Base-by-base conservation (phyloP, 2,888 invertebrate species). In the Caradrina kadenii region DNA sequence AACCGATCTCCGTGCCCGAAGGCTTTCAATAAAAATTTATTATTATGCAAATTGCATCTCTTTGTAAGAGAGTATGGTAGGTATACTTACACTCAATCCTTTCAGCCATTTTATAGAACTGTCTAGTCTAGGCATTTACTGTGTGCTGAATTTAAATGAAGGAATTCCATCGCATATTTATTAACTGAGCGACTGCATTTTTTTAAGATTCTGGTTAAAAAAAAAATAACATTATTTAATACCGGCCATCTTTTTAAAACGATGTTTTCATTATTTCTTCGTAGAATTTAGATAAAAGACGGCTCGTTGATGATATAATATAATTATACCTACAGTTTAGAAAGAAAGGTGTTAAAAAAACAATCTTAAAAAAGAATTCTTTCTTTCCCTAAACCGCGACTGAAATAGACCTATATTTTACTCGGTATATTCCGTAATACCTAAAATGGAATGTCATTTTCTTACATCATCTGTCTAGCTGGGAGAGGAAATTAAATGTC, bases 31-130 rank as follows among this genome's bases (percentile, higher is more conserved):
- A 91, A 92, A 93, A 92, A 91, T 89, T 88, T 93, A 94, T 94
- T 94, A 91, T 93, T 90, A 94, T 94, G 94, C 92, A 94, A 94
- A 94, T 94, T 93, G 93, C 91, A 92, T 92, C 89, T 90, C 90
- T 91, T 90, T 92, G 91, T 88, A 82, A 86, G 73, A 79, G 84
- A 86, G 86, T 90, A 84, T 87, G 89, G 87, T 88, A 86, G 89
- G 87, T 88, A 86, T 85, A 82, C 89, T 88, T 87, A 87, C 83
- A 80, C 84, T 87, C 80, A 86, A 90, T 88, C 89, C 89, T 90
- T 92, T 92, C 88, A 91, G 79, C 70, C 66, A 79, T 82, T 78
- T 85, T 60, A 73, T 52, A 71, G 79, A 81, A 73, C 63, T 82
- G 77, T 74, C 82, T 81, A 73, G 80, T 82, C 85, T 82, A 79